Percentiles rank a stretch among this genome's conserved stretches.
Conservation (phyloP, 2,888 invertebrate species). For the Polymixis lichenea region DNA sequence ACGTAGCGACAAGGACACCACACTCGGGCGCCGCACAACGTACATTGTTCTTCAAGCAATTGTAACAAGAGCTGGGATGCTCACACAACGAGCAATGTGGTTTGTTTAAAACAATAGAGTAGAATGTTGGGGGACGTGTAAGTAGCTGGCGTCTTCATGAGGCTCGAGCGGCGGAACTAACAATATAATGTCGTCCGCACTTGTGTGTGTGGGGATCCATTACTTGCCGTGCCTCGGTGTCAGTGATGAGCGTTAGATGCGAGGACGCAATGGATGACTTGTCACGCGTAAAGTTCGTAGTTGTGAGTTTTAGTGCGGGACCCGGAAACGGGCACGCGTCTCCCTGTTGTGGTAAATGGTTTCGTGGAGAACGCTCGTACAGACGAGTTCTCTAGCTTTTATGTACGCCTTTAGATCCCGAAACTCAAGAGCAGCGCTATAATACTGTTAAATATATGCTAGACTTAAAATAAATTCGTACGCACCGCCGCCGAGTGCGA, state of each 20-base stretch:
- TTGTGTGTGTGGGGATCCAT: constrained; percentile 51
- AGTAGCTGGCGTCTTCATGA: constrained; percentile 74
- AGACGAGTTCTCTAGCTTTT: constrained; percentile 68
- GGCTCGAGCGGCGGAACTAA: constrained; percentile 60
- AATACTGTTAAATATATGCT: constrained; percentile 48
- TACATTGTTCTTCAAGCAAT: constrained; percentile 74
- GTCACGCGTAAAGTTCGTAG: constrained; percentile 43
- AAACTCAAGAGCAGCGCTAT: constrained; percentile 58
- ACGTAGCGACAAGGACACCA: constrained; percentile 40
- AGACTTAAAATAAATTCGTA: constrained; percentile 50
- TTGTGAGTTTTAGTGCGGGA: constrained; percentile 57
- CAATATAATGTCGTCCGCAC: constrained; percentile 53
- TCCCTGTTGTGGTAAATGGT: constrained; percentile 73
- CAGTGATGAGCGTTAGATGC: constrained; percentile 40
- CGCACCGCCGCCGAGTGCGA: constrained; percentile 29
- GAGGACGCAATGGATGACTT: constrained; percentile 67
- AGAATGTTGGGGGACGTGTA: constrained; percentile 65
- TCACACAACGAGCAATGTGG: constrained; percentile 76
- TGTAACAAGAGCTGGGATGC: constrained; percentile 63
- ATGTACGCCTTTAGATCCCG: constrained; percentile 60
- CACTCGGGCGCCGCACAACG: constrained; percentile 59
- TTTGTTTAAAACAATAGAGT: constrained; percentile 78
- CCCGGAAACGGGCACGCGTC: constrained; percentile 65
- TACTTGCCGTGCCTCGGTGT: constrained; percentile 53
- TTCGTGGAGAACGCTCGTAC: constrained; percentile 72